phyloP scores from a whole-genome alignment of 2,797 vertebrate species.

The Carapus acus region DNA sequence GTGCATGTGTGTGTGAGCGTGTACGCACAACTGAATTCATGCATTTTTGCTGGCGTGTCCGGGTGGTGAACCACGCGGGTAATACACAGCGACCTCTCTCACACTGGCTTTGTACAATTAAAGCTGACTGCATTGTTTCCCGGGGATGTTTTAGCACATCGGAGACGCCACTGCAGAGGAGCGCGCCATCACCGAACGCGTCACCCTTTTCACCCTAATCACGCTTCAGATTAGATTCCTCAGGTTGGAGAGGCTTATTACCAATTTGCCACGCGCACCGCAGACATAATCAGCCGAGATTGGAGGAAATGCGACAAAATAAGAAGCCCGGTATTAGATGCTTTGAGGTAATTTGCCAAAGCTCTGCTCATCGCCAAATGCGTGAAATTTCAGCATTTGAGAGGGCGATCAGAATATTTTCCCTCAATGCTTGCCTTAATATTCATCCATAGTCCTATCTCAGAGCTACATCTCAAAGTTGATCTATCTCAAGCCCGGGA shows the following conservation, averaged over 20 bases:
- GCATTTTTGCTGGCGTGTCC: conserved; percentile 9
- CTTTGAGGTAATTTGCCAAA: conserved; percentile 34
- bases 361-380: conserved; percentile 33
- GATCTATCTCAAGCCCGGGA: no score
- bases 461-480: no score
- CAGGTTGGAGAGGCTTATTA: conserved; percentile 48
- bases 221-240: conserved; percentile 47
- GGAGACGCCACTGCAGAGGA: conserved; percentile 13
- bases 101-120: conserved; percentile 58
- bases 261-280: conserved; percentile 33
- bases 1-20: no score
- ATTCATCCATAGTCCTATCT: no score
- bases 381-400: conserved; percentile 27
- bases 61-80: conserved; percentile 46
- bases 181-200: conserved; percentile 34
- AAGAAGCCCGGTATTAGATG: conserved; percentile 37
- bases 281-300: conserved; percentile 41
- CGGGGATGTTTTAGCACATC: conserved; percentile 28
- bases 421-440: no score
- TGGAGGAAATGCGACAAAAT: conserved; percentile 24
- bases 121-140: conserved; percentile 43
- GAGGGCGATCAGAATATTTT: conserved; percentile 14
- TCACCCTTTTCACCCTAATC: conserved; percentile 48
- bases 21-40: conserved; percentile 31
- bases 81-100: conserved; percentile 50